Base-by-base conservation (phyloP, 2,797 vertebrate genomes). In the Leuciscus waleckii region DNA sequence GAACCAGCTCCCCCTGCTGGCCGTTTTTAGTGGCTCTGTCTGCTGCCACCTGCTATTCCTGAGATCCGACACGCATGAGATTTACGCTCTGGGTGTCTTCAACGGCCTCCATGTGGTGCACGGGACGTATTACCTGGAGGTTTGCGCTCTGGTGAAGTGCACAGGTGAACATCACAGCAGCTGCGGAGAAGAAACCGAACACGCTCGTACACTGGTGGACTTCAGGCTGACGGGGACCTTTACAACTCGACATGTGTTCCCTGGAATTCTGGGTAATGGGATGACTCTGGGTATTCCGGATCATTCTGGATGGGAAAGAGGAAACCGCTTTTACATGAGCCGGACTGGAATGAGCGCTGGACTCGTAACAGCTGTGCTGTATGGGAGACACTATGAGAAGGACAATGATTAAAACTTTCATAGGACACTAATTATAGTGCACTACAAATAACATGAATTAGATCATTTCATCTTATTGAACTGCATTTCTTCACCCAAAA, bases 1-100 rank as follows among this genome's bases (percentile, higher is more conserved):
- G 96, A 98, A 98, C 92, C 94, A 96, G 92, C 96, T 98, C 56
- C 98, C 98, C 0, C 94, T 99, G 51, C 86, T 99, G 84, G 94
- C 97, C 0, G 90, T 97, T 74, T 99, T 98, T 65, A 88, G 96
- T 1, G 93, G 94, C 13, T 87, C 89, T 1, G 95, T 99, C 46
- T 99, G 98, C 86, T 99, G 98, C 75, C 91, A 91, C 51, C 88
- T 99, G 41, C 92, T 89, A 46, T 98, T 97, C 51, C 81, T 0
- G 41, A 92, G 89, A 83, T 84, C 87, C 17, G 9, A 26, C 17
- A 0, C 88, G 17, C 87, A 91, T 0, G 70, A 90, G 90, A 91
- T 98, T 1, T 98, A 98, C 0, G 97, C 97, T 21, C 78, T 99
- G 51, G 97, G 97, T 1, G 96, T 93, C 1, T 99, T 99, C 63